These are phyloP conservation scores for Aproaerema taeniolella DNA, from an alignment of 2,888 invertebrate species.

Conservation along the genomic window DNA sequence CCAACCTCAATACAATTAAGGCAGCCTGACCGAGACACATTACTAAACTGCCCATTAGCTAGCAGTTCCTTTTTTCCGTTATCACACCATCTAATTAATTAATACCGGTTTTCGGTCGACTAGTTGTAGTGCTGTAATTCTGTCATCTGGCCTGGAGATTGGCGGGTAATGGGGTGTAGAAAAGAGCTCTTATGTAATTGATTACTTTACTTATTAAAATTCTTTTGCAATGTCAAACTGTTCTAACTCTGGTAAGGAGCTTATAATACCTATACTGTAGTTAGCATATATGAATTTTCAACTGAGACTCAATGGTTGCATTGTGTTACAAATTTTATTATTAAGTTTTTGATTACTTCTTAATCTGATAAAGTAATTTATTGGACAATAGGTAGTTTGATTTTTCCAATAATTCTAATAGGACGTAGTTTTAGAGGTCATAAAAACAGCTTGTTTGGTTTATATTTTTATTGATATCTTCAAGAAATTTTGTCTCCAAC, in stretches of 20 bases:
- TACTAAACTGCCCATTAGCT: conserved; percentile 43
- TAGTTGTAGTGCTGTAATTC: conserved; percentile 45
- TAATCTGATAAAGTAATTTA: too few species aligned
- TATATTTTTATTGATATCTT: too few species aligned
- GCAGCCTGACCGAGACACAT: conserved; percentile 35
- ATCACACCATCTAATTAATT: conserved; percentile 69
- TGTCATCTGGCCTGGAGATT: conserved; percentile 54
- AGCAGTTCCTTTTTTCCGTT: conserved; percentile 47
- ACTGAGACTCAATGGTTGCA: neutral
- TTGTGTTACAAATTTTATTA: neutral
- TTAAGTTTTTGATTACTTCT: too few species aligned
- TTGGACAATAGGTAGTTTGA: too few species aligned
- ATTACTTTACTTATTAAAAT: too few species aligned
- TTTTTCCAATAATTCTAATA: too few species aligned
- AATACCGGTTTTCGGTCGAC: conserved; percentile 64
- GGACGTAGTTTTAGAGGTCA: too few species aligned
- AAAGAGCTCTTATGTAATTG: neutral
- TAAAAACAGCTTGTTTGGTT: too few species aligned
- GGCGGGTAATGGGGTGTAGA: conserved; percentile 30
- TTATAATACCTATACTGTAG: neutral
- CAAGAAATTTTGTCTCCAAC: too few species aligned
- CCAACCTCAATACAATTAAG: conserved; percentile 53
- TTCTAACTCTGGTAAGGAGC: neutral
- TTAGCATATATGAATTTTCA: neutral
- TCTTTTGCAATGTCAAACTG: neutral